Base-by-base conservation (phyloP, 2,113 vertebrate species). In the Elaphurus davidianus region DNA sequence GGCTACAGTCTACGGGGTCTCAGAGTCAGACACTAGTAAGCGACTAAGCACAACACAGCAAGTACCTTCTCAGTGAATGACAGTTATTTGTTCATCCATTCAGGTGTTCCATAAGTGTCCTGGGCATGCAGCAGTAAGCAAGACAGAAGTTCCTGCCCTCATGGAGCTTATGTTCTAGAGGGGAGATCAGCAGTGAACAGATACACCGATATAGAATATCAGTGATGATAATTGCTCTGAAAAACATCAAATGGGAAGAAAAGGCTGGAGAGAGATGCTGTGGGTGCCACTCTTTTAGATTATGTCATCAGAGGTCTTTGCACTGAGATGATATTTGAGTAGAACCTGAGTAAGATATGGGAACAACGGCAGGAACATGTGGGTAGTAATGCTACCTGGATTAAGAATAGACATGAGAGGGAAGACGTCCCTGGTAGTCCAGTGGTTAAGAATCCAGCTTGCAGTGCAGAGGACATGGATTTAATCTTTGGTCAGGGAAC, bases 321-420 rank as follows among this genome's bases (percentile, higher is more conserved):
- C 15, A 21, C 0, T 1, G 47, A 33, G n/a, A 67, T 3, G 23
- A 7, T 6, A 3, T 43, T 2, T 2, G 3, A 17, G 28, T 43
- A 15, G 45, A 12, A 3, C 40, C 7, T 1, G 3, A 23, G 19
- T 47, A 12, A 27, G 13, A 19, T 2, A 0, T 6, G 14, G 64
- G 7, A 13, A 15, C 19, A 7, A 15, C 23, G 1, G 27, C 0
- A 1, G 74, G 87, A 55, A 91, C 67, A 25, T 25, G 11, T 8
- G 27, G 21, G n/a, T 71, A 23, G 78, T 15, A 16, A 13, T 17
- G 3, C 43, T 62, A 7, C 60, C 47, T 90, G 94, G 50, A 33
- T 60, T 43, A 43, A 76, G 71, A 76, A 57, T 5, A 23, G 50
- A 50, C 45, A 17, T 30, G 76, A 79, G 43, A 79, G 25, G 76